phyloP scores from a whole-genome alignment of 2,888 invertebrate genomes.

The Drosophila silvestris region DNA sequence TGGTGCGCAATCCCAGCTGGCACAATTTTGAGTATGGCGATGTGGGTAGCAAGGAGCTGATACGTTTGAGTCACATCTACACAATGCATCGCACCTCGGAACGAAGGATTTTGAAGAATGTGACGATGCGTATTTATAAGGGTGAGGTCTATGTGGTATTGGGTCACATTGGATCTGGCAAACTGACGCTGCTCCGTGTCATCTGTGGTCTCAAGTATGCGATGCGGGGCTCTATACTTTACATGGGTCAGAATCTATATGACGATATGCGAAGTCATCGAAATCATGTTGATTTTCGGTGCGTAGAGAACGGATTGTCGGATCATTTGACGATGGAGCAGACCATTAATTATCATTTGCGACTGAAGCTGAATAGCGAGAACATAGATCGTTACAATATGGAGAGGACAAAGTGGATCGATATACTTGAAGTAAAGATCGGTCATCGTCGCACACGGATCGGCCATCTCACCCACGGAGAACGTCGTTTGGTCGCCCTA shows the following conservation, averaged over 20 bases:
- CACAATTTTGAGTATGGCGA: constrained; percentile 74
- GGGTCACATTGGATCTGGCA: constrained; percentile 93
- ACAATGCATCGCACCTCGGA: constrained; percentile 48
- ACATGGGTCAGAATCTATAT: constrained; percentile 86
- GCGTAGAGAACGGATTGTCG: constrained; percentile 92
- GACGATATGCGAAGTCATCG: constrained; percentile 86
- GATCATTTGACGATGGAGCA: constrained; percentile 92
- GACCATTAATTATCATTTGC: constrained; percentile 92
- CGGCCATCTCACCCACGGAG: constrained; percentile 89
- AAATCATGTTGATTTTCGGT: constrained; percentile 90
- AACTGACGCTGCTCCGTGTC: constrained; percentile 95
- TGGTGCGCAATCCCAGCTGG: constrained; percentile 58
- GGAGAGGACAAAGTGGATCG: constrained; percentile 88
- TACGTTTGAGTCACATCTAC: constrained; percentile 64
- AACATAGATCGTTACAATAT: constrained; percentile 85
- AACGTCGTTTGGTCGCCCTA: constrained; percentile 90
- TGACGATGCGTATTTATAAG: constrained; percentile 72
- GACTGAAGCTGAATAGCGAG: constrained; percentile 86
- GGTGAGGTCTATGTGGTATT: constrained; percentile 87
- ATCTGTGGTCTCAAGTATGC: constrained; percentile 91
- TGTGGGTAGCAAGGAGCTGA: constrained; percentile 53
- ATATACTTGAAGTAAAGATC: constrained; percentile 87
- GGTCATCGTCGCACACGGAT: constrained; percentile 87
- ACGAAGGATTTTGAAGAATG: constrained; percentile 62
- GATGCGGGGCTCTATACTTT: constrained; percentile 72